These are phyloP conservation scores for Bombus waltoni DNA, from an alignment of 1,140 invertebrate genomes.

Conservation along the genomic window DNA sequence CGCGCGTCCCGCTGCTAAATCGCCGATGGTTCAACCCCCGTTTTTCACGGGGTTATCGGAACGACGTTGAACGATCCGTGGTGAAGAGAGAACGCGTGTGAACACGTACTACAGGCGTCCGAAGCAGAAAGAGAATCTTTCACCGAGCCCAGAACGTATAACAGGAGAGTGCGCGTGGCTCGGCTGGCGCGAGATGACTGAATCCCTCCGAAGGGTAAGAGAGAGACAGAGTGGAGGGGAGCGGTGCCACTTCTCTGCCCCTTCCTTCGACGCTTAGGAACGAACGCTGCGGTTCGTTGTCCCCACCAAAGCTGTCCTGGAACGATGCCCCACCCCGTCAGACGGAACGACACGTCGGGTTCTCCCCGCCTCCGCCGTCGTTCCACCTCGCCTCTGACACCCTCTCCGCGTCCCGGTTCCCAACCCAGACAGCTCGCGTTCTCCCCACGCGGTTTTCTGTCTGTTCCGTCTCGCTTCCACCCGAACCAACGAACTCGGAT, in stretches of 20 bases:
- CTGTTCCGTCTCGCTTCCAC: constrained; percentile 3
- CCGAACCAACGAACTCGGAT: neutral
- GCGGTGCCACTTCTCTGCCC: constrained; percentile 43
- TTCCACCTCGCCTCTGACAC: constrained; percentile 43
- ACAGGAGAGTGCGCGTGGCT: constrained; percentile 72
- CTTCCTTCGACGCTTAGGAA: constrained; percentile 26
- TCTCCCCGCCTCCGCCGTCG: constrained; percentile 65
- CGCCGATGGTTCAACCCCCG: neutral
- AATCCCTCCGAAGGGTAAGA: constrained; percentile 71
- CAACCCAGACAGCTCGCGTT: neutral
- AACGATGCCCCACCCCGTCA: constrained; percentile 66
- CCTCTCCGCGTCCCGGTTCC: constrained; percentile 20
- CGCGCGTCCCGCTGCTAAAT: too few relatives aligned
- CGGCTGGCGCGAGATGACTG: constrained; percentile 81
- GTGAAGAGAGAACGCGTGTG: constrained; percentile 3
- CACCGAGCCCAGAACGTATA: constrained; percentile 55
- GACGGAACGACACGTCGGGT: constrained; percentile 59
- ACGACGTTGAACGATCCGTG: neutral
- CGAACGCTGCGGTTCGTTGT: constrained; percentile 46
- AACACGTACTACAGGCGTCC: constrained; percentile 9
- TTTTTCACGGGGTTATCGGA: neutral
- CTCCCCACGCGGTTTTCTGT: constrained; percentile 9
- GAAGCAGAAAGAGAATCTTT: constrained; percentile 49
- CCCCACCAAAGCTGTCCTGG: constrained; percentile 49
- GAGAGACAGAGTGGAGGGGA: constrained; percentile 70